Base-by-base conservation (phyloP, 2,797 vertebrate species). In the Ficedula albicollis region DNA sequence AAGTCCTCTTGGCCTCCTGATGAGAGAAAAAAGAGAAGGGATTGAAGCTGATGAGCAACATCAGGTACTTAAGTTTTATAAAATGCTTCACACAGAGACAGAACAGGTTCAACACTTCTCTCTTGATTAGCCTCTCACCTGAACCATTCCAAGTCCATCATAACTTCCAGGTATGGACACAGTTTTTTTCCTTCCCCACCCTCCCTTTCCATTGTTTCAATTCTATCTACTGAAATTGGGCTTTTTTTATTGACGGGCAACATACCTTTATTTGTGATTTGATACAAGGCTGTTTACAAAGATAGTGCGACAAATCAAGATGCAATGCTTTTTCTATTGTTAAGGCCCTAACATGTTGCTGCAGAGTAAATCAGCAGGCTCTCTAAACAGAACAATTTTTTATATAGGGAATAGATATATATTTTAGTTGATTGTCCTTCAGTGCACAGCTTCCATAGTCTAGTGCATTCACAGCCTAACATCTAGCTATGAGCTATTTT, bases 1-100 rank as follows among this genome's bases (percentile, higher is more conserved):
- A 98, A 96, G 60, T 99, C 99, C 90, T 99, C 99, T 97, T 99
- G 99, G 96, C 98, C 99, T 97, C 99, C 99, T 99, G 97, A 84
- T 87, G 95, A 97, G 69, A 98, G 52, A 98, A 98, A 87, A 97
- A 59, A 97, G 84, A 96, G 95, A 91, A 96, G 69, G 89, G 92
- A 93, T 90, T 95, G 97, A 87, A 94, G 74, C 49, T 78, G 89
- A 96, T 89, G 84, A 90, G 82, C 44, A 87, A 36, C 3, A 15
- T 66, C 63, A 39, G 18, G 46, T 14, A 52, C 7, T 38, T 58
- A 39, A 73, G 49, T 81, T 15, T 84, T 52, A 87, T 83, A 76
- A 93, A 91, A 78, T 74, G 74, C 66, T 95, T 91, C 84, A 91
- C 83, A 77, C 7, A 70, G 64, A 96, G 73, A 89, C 74, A 91